phyloP scores from a whole-genome alignment of 2,888 invertebrate species.

The Melipona beecheii region DNA sequence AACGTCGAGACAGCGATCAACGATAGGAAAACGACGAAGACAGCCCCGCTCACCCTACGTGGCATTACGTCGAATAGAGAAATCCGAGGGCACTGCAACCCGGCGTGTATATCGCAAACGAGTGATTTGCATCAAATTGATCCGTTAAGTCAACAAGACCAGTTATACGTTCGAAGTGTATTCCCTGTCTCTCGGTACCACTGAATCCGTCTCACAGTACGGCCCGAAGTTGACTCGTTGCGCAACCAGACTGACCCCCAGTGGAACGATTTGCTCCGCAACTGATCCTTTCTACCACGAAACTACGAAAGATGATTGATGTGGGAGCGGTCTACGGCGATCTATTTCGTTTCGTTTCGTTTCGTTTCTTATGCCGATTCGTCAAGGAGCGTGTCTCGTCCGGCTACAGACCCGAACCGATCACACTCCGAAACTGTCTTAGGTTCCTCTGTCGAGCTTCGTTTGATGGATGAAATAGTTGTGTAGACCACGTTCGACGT shows the following conservation, averaged over 20 bases:
- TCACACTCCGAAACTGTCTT: background rate
- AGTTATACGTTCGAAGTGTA: conserved; percentile 70
- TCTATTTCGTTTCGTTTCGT: conserved; percentile 49
- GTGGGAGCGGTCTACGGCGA: conserved; percentile 80
- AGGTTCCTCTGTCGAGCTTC: background rate
- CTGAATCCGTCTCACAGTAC: conserved; percentile 56
- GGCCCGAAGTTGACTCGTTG: conserved; percentile 76
- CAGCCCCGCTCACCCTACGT: conserved; percentile 56
- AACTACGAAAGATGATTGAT: conserved; percentile 82
- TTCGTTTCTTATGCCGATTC: conserved; percentile 58
- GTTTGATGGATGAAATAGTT: background rate
- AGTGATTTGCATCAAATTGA: conserved; percentile 84
- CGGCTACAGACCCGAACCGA: conserved; percentile 1
- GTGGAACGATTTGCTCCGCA: conserved; percentile 78
- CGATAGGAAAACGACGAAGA: conserved; percentile 10
- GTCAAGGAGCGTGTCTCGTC: conserved; percentile 25
- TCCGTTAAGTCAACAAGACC: conserved; percentile 80
- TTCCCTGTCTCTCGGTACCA: conserved; percentile 64
- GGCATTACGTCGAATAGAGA: conserved; percentile 55
- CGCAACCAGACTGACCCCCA: conserved; percentile 79
- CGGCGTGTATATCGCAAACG: conserved; percentile 78
- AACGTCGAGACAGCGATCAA: background rate
- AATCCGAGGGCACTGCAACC: conserved; percentile 34
- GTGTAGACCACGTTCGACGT: background rate
- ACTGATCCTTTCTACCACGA: conserved; percentile 81